phyloP scores from a whole-genome alignment of 2,888 invertebrate genomes.

The Ichneumon xanthorius region DNA sequence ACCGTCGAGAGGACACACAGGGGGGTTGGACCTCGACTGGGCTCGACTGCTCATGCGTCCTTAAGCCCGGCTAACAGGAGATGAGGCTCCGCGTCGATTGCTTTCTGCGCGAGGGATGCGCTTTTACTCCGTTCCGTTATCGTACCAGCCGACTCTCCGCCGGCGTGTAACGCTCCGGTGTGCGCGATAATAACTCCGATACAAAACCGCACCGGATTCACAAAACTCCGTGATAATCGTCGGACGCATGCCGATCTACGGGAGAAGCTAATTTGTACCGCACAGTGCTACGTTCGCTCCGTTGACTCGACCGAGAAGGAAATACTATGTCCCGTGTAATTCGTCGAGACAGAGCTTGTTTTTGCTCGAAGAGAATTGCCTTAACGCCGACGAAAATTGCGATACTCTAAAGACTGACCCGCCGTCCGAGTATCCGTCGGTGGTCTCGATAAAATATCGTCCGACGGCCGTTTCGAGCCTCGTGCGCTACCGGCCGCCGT shows the following conservation, averaged over 20 bases:
- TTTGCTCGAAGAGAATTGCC: not conserved
- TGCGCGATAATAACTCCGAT: not conserved
- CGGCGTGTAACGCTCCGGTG: not conserved
- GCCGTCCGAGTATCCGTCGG: too few relatives aligned
- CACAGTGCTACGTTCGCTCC: not conserved
- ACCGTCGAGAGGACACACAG: not conserved
- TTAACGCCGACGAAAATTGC: not conserved
- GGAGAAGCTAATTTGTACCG: not conserved
- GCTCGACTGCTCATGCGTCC: constrained; percentile 13
- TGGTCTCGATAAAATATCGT: not conserved
- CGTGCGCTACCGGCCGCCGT: not conserved
- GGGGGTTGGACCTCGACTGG: constrained; percentile 6
- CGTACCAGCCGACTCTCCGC: not conserved
- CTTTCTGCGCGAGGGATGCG: constrained; percentile 48
- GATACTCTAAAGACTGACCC: not conserved
- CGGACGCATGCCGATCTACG: not conserved
- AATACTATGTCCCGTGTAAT: not conserved
- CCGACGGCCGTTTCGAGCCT: not conserved
- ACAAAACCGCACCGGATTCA: not conserved
- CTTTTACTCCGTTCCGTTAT: constrained; percentile 27
- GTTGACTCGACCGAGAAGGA: not conserved
- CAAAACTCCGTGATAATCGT: not conserved
- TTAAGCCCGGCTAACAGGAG: not conserved
- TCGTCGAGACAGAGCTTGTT: not conserved
- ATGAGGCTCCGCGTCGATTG: constrained; percentile 6